Percentiles rank a stretch among this genome's conserved stretches.
phyloP scores from a whole-genome alignment of 2,797 vertebrate genomes.

The Sandelia bainsii region DNA sequence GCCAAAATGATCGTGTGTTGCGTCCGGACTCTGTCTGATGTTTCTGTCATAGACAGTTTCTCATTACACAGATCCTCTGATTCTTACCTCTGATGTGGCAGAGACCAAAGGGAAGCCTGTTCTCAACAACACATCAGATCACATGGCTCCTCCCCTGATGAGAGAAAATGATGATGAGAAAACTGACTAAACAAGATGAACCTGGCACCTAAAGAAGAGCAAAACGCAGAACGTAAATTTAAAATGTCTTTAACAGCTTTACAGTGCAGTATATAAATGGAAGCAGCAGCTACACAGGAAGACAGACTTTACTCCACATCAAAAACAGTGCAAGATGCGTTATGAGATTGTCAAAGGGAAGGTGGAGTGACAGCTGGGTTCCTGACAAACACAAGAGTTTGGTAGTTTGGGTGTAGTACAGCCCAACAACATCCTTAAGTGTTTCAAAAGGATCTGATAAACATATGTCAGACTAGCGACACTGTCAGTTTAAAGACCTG shows the following conservation, averaged over 20 bases:
- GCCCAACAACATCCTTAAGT: not conserved
- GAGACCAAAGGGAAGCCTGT: conserved; percentile 65
- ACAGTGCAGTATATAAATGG: not conserved
- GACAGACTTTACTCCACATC: not conserved
- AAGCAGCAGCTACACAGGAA: not conserved
- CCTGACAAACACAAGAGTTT: not conserved
- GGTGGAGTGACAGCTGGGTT: conserved; percentile 42
- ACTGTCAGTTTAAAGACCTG: not conserved
- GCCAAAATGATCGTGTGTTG: conserved; percentile 26
- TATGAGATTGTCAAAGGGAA: conserved; percentile 10
- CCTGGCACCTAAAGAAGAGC: not conserved
- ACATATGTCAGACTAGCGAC: conserved; percentile 25
- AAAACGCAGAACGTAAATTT: not conserved
- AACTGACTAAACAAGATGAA: not conserved
- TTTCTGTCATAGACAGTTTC: conserved; percentile 66
- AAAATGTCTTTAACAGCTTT: not conserved
- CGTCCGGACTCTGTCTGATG: conserved; percentile 64
- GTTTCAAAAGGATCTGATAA: conserved; percentile 1
- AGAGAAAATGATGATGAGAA: conserved; percentile 27
- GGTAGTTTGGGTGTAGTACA: not conserved
- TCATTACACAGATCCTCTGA: conserved; percentile 56
- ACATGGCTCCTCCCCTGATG: conserved; percentile 43
- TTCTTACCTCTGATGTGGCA: conserved; percentile 65
- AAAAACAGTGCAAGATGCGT: conserved; percentile 1
- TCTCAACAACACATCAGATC: conserved; percentile 59